Percentiles rank a stretch among this genome's conserved stretches.
phyloP scores from a whole-genome alignment of 2,113 vertebrate genomes.

The Laterallus jamaicensis region DNA sequence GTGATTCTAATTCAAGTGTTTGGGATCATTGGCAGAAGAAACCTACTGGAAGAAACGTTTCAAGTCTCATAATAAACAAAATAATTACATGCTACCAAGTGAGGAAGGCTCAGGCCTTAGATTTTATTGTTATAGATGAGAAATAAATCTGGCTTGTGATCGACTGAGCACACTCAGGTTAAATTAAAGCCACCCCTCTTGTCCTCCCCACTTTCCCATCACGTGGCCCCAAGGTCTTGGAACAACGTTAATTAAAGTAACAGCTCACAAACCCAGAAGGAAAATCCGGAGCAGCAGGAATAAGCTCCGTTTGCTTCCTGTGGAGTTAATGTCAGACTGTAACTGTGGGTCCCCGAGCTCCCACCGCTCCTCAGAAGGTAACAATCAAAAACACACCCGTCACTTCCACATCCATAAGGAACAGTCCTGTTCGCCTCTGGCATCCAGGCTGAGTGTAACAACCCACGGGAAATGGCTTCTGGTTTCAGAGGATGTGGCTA shows the following conservation, averaged over 20 bases:
- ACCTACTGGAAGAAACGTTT: neutral
- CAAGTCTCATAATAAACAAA: neutral
- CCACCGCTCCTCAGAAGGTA: neutral
- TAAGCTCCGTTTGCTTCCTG: fast-evolving
- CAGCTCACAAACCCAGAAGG: neutral
- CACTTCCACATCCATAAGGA: neutral
- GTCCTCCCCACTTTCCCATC: neutral
- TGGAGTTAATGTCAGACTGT: fast-evolving
- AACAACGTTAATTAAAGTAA: neutral
- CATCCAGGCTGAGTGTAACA: fast-evolving
- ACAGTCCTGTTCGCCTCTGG: neutral
- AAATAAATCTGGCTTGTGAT: constrained; percentile 23
- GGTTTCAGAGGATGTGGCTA: neutral
- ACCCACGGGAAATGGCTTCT: neutral
- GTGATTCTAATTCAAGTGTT: too few species aligned
- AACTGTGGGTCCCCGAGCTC: neutral
- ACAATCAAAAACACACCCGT: neutral
- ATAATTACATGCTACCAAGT: neutral
- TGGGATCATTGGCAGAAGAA: neutral
- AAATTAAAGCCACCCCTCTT: neutral
- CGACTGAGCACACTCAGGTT: constrained; percentile 1
- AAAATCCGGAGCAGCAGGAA: fast-evolving
- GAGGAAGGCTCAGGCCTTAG: neutral
- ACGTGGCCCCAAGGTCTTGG: neutral
- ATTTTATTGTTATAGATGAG: constrained; percentile 54